phyloP scores from a whole-genome alignment of 2,797 vertebrate species.

The Halcyon leucocephala region DNA sequence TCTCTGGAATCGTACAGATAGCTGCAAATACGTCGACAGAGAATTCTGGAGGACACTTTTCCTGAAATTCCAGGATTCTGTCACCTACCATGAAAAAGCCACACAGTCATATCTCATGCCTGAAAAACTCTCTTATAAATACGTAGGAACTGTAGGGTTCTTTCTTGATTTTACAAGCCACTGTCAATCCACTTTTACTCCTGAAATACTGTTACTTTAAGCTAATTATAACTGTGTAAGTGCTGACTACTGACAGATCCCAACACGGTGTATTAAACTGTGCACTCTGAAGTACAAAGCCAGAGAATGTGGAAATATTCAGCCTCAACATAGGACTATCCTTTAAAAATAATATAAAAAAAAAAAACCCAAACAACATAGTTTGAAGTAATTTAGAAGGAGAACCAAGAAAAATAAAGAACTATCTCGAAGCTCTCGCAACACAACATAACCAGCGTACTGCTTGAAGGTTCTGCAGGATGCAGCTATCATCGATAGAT shows the following conservation, averaged over 20 bases:
- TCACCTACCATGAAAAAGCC: neutral
- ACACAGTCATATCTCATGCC: fast-evolving
- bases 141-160: neutral
- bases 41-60: neutral
- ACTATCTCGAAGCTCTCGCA: neutral
- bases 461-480: neutral
- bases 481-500: fast-evolving
- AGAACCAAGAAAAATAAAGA: neutral
- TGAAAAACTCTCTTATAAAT: neutral
- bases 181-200: neutral
- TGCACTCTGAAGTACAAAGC: neutral
- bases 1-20: neutral
- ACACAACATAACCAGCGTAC: neutral
- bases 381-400: neutral
- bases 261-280: fast-evolving
- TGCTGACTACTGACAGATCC: neutral
- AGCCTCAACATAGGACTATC: neutral
- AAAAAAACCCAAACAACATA: neutral
- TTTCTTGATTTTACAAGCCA: neutral
- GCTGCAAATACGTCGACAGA: neutral
- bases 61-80: neutral
- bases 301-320: neutral
- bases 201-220: neutral
- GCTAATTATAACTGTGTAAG: neutral
- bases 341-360: neutral